Conservation (phyloP, 2,888 invertebrate genomes). For the Ormyrus pomaceus region DNA sequence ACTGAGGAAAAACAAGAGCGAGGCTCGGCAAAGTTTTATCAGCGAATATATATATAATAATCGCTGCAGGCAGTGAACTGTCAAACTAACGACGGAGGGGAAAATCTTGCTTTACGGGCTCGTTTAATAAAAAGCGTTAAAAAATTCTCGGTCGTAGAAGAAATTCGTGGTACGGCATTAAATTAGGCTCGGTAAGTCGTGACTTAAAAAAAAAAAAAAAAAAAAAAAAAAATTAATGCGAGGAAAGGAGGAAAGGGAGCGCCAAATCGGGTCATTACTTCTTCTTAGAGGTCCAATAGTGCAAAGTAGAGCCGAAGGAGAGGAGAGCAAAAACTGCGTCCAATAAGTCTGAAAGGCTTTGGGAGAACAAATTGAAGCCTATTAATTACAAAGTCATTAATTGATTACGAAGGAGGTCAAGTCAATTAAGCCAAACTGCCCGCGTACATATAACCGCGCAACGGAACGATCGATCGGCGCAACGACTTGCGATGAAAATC, state of each 20-base stretch:
- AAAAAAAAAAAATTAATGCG: background rate
- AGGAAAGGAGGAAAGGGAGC: background rate
- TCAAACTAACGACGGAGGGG: no score
- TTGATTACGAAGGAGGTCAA: constrained; percentile 36
- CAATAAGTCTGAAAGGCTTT: constrained; percentile 33
- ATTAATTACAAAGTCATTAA: constrained; percentile 51
- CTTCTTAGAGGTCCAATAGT: constrained; percentile 12
- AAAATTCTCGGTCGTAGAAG: background rate
- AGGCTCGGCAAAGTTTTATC: no score
- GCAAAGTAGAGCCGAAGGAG: background rate
- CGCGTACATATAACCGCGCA: background rate
- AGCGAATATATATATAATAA: background rate
- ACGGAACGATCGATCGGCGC: no score
- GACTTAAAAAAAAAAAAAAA: background rate
- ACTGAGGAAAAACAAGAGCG: constrained; percentile 30
- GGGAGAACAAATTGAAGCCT: constrained; percentile 27
- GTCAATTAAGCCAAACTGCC: constrained; percentile 28
- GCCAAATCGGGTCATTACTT: constrained; percentile 27
- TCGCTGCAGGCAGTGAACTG: background rate
- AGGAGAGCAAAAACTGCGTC: background rate
- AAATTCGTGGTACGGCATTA: no score
- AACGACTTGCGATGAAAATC: no score
- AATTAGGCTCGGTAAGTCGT: no score
- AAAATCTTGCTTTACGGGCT: background rate
- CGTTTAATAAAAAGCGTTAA: constrained; percentile 17